Conservation (phyloP, 2,888 invertebrate genomes). For the Horisme vitalbata region DNA sequence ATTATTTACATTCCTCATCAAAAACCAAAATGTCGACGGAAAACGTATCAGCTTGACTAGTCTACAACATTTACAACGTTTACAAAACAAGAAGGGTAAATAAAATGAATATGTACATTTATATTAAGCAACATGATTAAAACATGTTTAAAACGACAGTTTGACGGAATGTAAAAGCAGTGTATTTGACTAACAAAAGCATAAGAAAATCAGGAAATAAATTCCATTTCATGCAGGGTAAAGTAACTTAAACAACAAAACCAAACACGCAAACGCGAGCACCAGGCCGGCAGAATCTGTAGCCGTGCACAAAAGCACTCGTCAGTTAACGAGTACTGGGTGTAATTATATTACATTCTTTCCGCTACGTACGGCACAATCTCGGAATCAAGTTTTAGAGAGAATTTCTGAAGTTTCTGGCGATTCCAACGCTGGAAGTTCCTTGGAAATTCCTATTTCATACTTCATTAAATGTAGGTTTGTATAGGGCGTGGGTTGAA, state of each 20-base stretch:
- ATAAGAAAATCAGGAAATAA: conserved; percentile 4
- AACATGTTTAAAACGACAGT: no score
- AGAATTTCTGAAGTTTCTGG: conserved; percentile 42
- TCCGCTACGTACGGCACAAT: conserved; percentile 68
- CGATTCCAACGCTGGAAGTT: conserved; percentile 15
- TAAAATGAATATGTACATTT: no score
- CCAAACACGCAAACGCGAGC: conserved; percentile 29
- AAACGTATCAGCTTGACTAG: no score
- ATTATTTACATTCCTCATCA: not conserved
- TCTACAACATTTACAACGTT: no score
- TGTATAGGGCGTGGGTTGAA: conserved; percentile 1
- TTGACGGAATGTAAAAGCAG: no score
- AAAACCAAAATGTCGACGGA: no score
- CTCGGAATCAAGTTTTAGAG: conserved; percentile 60
- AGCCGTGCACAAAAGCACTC: conserved; percentile 47
- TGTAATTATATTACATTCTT: conserved; percentile 74
- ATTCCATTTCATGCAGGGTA: conserved; percentile 20
- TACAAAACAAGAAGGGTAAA: no score
- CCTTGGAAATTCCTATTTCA: conserved; percentile 7
- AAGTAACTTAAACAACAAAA: conserved; percentile 26
- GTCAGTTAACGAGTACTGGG: conserved; percentile 53
- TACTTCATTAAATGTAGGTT: conserved; percentile 15
- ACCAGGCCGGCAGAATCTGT: conserved; percentile 41
- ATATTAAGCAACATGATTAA: no score
- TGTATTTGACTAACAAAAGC: not conserved